These are phyloP conservation scores for Syrmaticus mikado DNA, from an alignment of 2,113 vertebrate genomes.

Conservation along the genomic window DNA sequence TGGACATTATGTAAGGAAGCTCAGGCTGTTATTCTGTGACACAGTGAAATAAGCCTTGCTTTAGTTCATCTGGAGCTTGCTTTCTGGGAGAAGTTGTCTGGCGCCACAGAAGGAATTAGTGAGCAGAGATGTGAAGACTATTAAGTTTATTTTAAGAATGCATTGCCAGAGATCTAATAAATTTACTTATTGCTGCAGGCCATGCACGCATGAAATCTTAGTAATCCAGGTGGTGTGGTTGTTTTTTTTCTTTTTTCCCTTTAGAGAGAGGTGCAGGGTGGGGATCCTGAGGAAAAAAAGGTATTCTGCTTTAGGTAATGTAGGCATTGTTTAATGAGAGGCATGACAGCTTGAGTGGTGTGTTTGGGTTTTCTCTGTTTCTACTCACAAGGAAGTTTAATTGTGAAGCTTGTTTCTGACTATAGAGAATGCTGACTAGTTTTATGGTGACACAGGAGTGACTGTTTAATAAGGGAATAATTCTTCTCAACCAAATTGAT, in stretches of 20 bases:
- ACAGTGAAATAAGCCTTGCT: neutral
- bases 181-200: conserved; percentile 73
- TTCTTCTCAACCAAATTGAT: neutral
- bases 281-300: conserved; percentile 29
- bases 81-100: conserved; percentile 68
- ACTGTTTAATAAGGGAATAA: neutral
- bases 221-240: conserved; percentile 68
- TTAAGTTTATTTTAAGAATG: conserved; percentile 80
- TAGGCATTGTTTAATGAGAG: conserved; percentile 19
- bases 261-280: conserved; percentile 48
- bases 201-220: conserved; percentile 36
- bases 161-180: conserved; percentile 76
- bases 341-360: neutral
- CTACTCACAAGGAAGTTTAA: neutral
- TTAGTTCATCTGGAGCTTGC: neutral
- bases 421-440: neutral
- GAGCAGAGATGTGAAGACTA: conserved; percentile 70
- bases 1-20: neutral
- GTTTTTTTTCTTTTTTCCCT: neutral
- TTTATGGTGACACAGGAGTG: neutral
- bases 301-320: conserved; percentile 44
- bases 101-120: conserved; percentile 76
- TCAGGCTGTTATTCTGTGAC: conserved; percentile 49
- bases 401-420: neutral
- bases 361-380: conserved; percentile 7